Conservation (phyloP, 2,797 vertebrate genomes). For the Bovichtus variegatus region DNA sequence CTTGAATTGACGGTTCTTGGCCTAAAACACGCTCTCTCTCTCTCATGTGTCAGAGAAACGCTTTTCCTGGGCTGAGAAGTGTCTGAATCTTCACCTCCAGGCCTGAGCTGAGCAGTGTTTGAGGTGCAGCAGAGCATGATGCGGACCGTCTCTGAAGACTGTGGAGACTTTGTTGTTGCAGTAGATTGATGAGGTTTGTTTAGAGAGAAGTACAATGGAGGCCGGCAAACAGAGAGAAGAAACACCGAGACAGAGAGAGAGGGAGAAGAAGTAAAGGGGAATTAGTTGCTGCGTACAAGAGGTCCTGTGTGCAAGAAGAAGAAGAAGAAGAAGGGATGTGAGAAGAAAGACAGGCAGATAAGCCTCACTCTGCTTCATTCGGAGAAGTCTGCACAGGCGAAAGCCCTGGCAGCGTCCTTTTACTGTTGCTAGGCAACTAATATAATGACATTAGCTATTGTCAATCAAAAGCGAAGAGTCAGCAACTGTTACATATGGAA, state of each 20-base stretch:
- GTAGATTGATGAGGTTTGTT: conserved; percentile 77
- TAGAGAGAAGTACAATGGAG: conserved; percentile 46
- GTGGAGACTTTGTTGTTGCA: conserved; percentile 53
- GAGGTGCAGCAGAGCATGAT: conserved; percentile 46
- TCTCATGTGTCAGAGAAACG: conserved; percentile 34
- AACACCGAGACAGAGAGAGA: conserved; percentile 16
- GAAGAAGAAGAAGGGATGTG: not conserved
- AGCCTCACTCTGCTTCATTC: not conserved
- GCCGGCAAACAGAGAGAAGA: conserved; percentile 22
- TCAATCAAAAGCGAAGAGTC: conserved; percentile 20
- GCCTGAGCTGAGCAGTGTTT: conserved; percentile 2
- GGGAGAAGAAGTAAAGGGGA: conserved; percentile 25
- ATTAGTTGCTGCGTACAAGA: conserved; percentile 25
- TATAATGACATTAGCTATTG: conserved; percentile 18
- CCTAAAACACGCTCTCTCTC: conserved; percentile 8
- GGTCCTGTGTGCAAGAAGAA: not conserved
- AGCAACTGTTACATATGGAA: conserved; percentile 22
- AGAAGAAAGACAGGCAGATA: not conserved
- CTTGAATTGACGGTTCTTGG: conserved; percentile 17
- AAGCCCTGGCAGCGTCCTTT: conserved; percentile 1
- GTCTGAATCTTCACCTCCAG: conserved; percentile 35
- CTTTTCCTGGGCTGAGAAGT: not conserved
- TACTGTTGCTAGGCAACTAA: conserved; percentile 41
- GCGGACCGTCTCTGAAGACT: conserved; percentile 51
- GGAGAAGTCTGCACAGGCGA: not conserved